Base-by-base conservation (phyloP, 2,113 vertebrate genomes). In the Riparia riparia region DNA sequence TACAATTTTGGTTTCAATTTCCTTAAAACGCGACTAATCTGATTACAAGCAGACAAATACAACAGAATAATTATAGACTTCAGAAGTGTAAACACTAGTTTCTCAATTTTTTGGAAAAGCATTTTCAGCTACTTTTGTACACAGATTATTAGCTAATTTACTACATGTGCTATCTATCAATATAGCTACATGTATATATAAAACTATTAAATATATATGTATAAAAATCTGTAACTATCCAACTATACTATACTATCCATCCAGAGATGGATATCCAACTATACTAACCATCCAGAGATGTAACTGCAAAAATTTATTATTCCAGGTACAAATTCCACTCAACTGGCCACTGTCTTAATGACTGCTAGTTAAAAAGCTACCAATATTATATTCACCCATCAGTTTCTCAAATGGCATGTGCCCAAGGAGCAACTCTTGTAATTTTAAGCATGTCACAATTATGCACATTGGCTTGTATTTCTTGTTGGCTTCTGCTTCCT, bases 401-500 rank as follows among this genome's bases (percentile, higher is more conserved):
- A 53, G 26, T 42, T 76, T 65, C 45, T 79, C 26, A 61, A 77
- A 41, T 9, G 12, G 3, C 45, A 69, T 45, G 9, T 79, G 15
- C 20, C 47, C 73, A 82, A 42, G 21, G 18, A 78, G 18, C 14
- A 78, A 68, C 58, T 81, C 42, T 4, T 54, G 7, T 32, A 47
- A 71, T 7, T 82, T 68, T 2, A 61, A 53, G 42, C 8, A 37
- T 4, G 1, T 39, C 31, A 45, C 12, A 29, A 20, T 44, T 51
- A 29, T 0, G 8, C 37, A 8, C 25, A 21, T 9, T 26, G 57
- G 22, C 20, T 71, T 2, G 0, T 26, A 34, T 50, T 93, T 78
- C 63, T 61, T 47, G 51, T 10, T 0, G 0, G 10, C 70, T 60
- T 60, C 53, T 68, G 63, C 17, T 28, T 31, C 32, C 9, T 74